phyloP scores from a whole-genome alignment of 2,888 invertebrate genomes.

The Chrysopilus asiliformis region DNA sequence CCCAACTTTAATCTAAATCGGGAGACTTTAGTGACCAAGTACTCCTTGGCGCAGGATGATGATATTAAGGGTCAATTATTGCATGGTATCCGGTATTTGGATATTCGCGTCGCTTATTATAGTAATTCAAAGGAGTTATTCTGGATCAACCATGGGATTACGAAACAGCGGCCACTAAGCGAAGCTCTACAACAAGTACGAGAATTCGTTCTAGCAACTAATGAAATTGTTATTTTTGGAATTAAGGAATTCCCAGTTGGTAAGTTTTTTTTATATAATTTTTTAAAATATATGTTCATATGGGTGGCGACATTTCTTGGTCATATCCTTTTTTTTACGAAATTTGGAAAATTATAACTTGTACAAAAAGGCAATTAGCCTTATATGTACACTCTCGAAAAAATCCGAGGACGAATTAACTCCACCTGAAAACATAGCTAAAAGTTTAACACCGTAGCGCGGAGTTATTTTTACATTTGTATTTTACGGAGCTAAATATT shows the following conservation, averaged over 20 bases:
- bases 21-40: constrained; percentile 37
- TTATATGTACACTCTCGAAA: too few species aligned
- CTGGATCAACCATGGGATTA: constrained; percentile 44
- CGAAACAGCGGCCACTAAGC: constrained; percentile 37
- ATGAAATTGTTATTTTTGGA: constrained; percentile 46
- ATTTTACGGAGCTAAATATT: too few species aligned
- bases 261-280: too few species aligned
- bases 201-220: constrained; percentile 41
- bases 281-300: too few species aligned
- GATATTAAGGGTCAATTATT: constrained; percentile 43
- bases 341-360: too few species aligned
- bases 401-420: too few species aligned
- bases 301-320: too few species aligned
- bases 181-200: constrained; percentile 40
- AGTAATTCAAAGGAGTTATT: constrained; percentile 29
- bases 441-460: too few species aligned
- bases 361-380: too few species aligned
- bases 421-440: too few species aligned
- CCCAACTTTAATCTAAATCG: constrained; percentile 28
- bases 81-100: constrained; percentile 46
- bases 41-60: constrained; percentile 43
- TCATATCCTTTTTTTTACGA: too few species aligned
- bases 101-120: constrained; percentile 45
- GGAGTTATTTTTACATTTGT: too few species aligned
- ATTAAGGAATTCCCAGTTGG: constrained; percentile 47